Base-by-base conservation (phyloP, 2,888 invertebrate species). In the Copidosoma aretas region DNA sequence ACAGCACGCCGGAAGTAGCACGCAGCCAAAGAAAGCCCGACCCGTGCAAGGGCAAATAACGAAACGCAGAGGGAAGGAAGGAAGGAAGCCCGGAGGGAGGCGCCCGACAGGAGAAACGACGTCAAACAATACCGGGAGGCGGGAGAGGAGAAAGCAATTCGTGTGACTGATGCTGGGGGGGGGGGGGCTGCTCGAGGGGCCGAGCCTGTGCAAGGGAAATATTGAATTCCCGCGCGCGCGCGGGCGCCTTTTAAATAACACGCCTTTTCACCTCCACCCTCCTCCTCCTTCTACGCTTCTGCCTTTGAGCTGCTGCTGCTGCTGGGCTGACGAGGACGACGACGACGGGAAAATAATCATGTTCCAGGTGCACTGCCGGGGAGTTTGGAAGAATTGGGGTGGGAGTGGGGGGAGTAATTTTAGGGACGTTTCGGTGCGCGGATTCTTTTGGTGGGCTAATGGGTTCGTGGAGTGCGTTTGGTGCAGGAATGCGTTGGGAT, bases 91-190 rank as follows among this genome's bases (percentile, higher is more conserved):
- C 12, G 19, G 21, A 19, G 53, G 8, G 5, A 53, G 22, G 22
- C 12, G 32, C 4, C 32, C 32, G 32, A 32, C 32, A 32, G 4
- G 52, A 52, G 14, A 68, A 51, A 60, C 58, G 61, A 57, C 56
- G 58, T 53, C 61, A 61, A 64, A 69, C 65, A 64, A 69, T 61
- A 58, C 49, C 41, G 57, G 10, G 14, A 19, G 24, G 60, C 1
- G 49, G 32, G 15, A 49, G 21, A 59, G 49, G 51, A 61, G 39
- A 58, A 53, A 19, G 22, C n/a, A 73, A 75, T 73, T 72, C 76
- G 73, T 73, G 71, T 73, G 76, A 74, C 76, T 74, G 76, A 73
- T 72, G 73, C 73, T 3, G 71, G 76, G 75, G 77, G 75, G 75
- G 73, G 75, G 75, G 73, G 72, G 60, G 71, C 25, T 22, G 15